Evolutionary conservation across 1,140 invertebrate species (phyloP), one percentile per base, ranked within the genome.

Genomic region (Rhyacophila brunnea): DNA sequence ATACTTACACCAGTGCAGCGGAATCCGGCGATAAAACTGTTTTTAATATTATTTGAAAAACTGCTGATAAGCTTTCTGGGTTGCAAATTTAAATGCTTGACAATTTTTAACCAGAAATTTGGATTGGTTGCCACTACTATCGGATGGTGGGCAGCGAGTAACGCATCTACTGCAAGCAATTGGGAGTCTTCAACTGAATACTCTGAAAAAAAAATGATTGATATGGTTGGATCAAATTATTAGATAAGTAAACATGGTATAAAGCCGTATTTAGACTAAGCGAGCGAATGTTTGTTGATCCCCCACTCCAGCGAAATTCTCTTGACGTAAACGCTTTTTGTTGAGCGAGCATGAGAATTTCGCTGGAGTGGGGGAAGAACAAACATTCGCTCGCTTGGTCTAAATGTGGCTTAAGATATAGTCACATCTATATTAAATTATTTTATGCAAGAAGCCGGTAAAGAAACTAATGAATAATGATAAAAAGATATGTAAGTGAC

Each of bases 131-230:
- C 78, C 51, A 80, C 67, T 11, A 88, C 80, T 6, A 81, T 75
- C 6, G 87, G 88, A 72, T 91, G 83, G 72, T 92, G 87, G 20
- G 81, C 78, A 34, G 85, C 80, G 19, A 87, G 74, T 9, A 93
- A 69, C 11, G 83, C 73, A 44, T 87, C 84, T 47, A 87, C 64
- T 1, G 82, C 82, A 19, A 89, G 58, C 1, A 70, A 64, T 47
- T 84, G 73, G 0, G 74, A 71, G 45, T 87, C 81, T 52, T 80
- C 74, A 32, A 63, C 42, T 3, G 71, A 65, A 19, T 83, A 77
- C 35, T 76, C 73, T 74, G 68, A 18, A 62, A 70, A 15, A 3
- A 28, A 3, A 28, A n/a, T n/a, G n/a, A n/a, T n/a, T n/a, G n/a
- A n/a, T n/a, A n/a, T 13, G 20, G 19, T 32, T 43, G 66, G 68